These are phyloP conservation scores for Xiphias gladius DNA, from an alignment of 2,113 vertebrate genomes.

Conservation along the genomic window DNA sequence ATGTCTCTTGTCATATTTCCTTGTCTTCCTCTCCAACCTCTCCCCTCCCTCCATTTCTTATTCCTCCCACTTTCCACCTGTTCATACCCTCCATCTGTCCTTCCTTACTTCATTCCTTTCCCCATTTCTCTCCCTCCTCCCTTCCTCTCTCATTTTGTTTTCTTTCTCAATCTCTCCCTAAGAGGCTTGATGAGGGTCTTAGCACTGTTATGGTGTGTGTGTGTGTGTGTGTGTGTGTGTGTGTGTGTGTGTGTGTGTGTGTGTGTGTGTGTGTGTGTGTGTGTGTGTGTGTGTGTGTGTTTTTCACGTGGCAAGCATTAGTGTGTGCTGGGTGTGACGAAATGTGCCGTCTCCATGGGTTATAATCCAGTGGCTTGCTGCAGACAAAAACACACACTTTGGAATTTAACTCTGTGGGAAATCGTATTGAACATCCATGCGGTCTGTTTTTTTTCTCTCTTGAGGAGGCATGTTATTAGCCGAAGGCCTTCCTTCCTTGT, in stretches of 20 bases:
- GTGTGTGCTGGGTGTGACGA: conserved; percentile 50
- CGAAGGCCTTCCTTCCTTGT: conserved; percentile 11
- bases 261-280: conserved; percentile 29
- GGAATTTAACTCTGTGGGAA: conserved; percentile 55
- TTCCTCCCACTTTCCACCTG: conserved; percentile 43
- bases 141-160: conserved; percentile 15
- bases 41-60: neutral
- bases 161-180: conserved; percentile 30
- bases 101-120: neutral
- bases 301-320: conserved; percentile 69
- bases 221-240: conserved; percentile 5
- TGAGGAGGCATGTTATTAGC: conserved; percentile 20
- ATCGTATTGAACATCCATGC: conserved; percentile 17
- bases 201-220: conserved; percentile 30
- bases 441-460: conserved; percentile 20
- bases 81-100: conserved; percentile 1
- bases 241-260: conserved; percentile 29
- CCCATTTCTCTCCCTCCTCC: neutral
- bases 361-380: conserved; percentile 57
- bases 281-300: conserved; percentile 20
- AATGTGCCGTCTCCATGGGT: conserved; percentile 54
- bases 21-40: neutral
- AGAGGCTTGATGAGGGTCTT: conserved; percentile 68
- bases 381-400: conserved; percentile 45
- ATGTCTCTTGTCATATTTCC: neutral